Percentiles rank a stretch among this genome's conserved stretches.
These are phyloP conservation scores for Pachypeltis micranthus DNA, from an alignment of 1,140 invertebrate species.

Conservation along the genomic window DNA sequence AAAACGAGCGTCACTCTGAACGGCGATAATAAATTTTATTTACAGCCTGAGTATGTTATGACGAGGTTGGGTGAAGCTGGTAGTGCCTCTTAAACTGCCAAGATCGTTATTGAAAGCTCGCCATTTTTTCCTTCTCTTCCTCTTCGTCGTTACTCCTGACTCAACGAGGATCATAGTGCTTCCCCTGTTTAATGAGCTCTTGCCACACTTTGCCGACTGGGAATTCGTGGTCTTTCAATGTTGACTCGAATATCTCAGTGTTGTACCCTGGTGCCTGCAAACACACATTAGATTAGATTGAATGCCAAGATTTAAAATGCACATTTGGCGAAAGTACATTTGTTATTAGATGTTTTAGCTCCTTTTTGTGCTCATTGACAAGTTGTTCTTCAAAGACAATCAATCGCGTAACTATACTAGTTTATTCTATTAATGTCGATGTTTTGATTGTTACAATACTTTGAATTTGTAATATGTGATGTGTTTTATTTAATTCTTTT, in stretches of 20 bases:
- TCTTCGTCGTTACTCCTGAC: background rate
- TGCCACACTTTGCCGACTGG: slow-evolving; percentile 65
- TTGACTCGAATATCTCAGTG: slow-evolving; percentile 55
- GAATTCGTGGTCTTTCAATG: slow-evolving; percentile 55
- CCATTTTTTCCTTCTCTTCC: background rate
- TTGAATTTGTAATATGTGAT: too few relatives aligned
- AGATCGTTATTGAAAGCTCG: too few relatives aligned
- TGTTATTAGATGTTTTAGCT: background rate
- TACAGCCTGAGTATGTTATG: slow-evolving; percentile 36
- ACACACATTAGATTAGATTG: too few relatives aligned
- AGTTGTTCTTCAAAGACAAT: too few relatives aligned
- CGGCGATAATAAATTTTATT: too few relatives aligned
- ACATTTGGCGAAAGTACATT: background rate
- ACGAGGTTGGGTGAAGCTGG: slow-evolving; percentile 25
- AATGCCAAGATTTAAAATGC: slow-evolving; percentile 14
- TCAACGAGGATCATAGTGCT: background rate
- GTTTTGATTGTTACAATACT: too few relatives aligned
- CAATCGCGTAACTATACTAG: too few relatives aligned
- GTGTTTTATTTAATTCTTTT: too few relatives aligned
- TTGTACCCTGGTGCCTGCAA: slow-evolving; percentile 61
- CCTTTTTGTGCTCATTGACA: too few relatives aligned
- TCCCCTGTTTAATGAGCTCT: slow-evolving; percentile 6
- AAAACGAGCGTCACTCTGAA: too few relatives aligned
- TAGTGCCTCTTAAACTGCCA: slow-evolving; percentile 5
- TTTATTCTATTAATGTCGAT: too few relatives aligned